Evolutionary conservation across 2,113 vertebrate species (phyloP), one percentile per base, ranked within the genome.

Genomic region (Malurus elegans): DNA sequence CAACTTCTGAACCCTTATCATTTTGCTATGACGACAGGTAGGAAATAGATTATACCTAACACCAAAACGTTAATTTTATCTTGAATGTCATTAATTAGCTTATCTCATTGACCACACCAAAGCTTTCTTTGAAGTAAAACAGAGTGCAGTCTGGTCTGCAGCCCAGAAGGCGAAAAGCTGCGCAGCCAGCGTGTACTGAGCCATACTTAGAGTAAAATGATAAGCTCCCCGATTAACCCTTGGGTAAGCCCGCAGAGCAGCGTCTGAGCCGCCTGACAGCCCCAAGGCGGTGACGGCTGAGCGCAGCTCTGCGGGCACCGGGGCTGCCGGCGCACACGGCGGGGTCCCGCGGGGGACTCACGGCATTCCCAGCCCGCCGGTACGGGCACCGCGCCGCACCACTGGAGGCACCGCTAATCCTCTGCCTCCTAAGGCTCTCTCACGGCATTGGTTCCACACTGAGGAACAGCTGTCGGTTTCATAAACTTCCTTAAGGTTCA

Each of bases 41-140:
- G 69, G 57, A 80, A 90, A 23, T 10, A 66, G 28, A 74, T 5
- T 14, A 50, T 24, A 65, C 10, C 21, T 28, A 15, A 61, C 6
- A 5, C 53, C 74, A 66, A 79, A 95, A 24, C 32, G 21, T 5
- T 72, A 74, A 36, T 84, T 89, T 81, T 79, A 83, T 51, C 66
- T 82, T 69, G 5, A 75, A 34, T 21, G 7, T 8, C 24, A 58
- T 81, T 82, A 93, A 76, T 76, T 67, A 74, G 45, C 47, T 84
- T 40, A 57, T 75, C 29, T 74, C 61, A 29, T 0, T 67, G 25
- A 69, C 66, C 66, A 69, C 85, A 90, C 12, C 54, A 81, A 90
- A 71, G 92, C 25, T 53, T 67, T 62, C 93, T 92, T 36, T 85
- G 66, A 88, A 88, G 62, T 32, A 42, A 65, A 47, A 14, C 32